Evolutionary conservation across 1,140 invertebrate species (phyloP).

Genomic region (Metopolophium dirhodum): DNA sequence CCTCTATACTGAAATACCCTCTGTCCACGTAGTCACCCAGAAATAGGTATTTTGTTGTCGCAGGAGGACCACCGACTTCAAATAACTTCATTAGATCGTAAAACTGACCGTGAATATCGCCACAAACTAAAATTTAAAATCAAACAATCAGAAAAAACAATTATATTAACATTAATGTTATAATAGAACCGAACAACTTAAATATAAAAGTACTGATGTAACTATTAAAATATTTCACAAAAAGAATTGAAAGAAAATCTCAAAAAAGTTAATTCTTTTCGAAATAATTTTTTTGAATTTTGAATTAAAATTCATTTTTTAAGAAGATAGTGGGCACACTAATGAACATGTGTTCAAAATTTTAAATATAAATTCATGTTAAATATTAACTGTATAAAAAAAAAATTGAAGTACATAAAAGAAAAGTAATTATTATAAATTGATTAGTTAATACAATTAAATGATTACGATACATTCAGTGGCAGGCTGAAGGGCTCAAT

Average conservation of each 20-base stretch:
- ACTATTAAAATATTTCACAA: background rate
- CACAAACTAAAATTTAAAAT: conserved; percentile 82
- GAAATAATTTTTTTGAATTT: background rate
- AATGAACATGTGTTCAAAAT: background rate
- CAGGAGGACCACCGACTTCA: conserved; percentile 97
- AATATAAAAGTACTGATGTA: background rate
- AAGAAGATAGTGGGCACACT: too few relatives aligned
- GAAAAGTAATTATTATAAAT: too few relatives aligned
- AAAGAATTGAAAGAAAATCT: background rate
- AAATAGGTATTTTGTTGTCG: conserved; percentile 99
- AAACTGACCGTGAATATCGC: conserved; percentile 99
- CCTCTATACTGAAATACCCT: conserved; percentile 99
- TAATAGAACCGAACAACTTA: background rate
- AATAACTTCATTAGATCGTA: conserved; percentile 99
- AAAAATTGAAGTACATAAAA: too few relatives aligned
- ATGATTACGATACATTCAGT: too few relatives aligned
- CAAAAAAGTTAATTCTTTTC: background rate
- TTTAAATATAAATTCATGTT: background rate
- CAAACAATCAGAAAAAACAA: conserved; percentile 33
- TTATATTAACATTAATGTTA: background rate
- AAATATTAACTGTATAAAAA: background rate
- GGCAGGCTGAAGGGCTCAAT: too few relatives aligned
- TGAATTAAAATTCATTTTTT: background rate
- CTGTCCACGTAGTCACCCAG: conserved; percentile 99
- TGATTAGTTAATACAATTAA: too few relatives aligned